phyloP scores from a whole-genome alignment of 2,113 vertebrate genomes.

The Crotalus tigris region DNA sequence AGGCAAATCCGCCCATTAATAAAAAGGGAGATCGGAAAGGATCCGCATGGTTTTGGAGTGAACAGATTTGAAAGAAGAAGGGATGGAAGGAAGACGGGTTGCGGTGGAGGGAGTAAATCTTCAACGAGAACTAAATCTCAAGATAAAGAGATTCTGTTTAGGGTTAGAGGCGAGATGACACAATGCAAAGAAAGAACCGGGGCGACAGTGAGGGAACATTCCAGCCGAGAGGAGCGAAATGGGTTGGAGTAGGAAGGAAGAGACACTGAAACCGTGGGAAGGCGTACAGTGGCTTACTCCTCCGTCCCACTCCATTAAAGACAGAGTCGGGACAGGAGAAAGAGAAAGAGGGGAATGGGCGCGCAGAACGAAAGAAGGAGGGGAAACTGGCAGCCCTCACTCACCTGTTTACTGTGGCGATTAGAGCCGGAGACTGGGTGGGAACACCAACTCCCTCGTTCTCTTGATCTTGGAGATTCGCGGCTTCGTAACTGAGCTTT shows the following conservation, averaged over 20 bases:
- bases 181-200: neutral
- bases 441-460: neutral
- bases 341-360: no score
- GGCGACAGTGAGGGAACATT: neutral
- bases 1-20: neutral
- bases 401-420: constrained; percentile 1
- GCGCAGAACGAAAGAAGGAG: neutral
- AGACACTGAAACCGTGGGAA: neutral
- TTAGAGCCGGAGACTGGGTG: neutral
- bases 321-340: neutral
- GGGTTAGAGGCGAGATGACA: neutral
- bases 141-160: neutral
- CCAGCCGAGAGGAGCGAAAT: neutral
- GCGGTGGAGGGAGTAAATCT: neutral
- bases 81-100: neutral
- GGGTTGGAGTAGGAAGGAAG: no score
- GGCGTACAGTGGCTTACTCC: neutral
- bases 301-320: neutral
- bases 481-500: neutral
- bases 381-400: neutral
- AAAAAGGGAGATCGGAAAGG: neutral
- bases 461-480: neutral
- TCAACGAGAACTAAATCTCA: neutral
- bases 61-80: neutral
- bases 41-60: neutral